Conservation (phyloP, 2,113 vertebrate genomes). For the Odocoileus virginianus region DNA sequence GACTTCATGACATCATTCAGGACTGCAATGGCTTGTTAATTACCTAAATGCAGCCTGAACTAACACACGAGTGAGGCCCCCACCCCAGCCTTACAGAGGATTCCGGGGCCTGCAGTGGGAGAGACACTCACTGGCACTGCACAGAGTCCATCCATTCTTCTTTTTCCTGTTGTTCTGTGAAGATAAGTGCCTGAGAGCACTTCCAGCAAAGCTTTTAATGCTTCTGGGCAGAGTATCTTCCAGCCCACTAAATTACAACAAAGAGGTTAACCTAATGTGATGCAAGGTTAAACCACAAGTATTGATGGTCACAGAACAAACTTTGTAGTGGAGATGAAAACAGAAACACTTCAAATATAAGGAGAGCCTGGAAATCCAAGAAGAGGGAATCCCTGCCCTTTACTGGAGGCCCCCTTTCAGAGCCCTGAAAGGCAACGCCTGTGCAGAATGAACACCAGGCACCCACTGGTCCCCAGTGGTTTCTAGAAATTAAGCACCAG, state of each 20-base stretch:
- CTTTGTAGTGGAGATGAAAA: not conserved
- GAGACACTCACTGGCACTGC: rapidly evolving
- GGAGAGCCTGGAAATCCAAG: not conserved
- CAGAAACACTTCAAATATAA: not conserved
- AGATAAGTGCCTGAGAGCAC: not conserved
- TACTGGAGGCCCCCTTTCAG: not conserved
- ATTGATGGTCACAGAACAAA: not conserved
- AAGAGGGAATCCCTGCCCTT: not conserved
- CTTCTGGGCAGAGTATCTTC: not conserved
- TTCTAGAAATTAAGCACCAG: not conserved
- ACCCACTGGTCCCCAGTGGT: not conserved
- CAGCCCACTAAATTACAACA: not conserved
- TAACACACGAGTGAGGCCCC: not conserved
- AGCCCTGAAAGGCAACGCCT: not conserved
- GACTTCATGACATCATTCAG: not conserved
- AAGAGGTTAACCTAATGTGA: not conserved
- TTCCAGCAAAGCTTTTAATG: not conserved
- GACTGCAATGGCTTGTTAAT: not conserved
- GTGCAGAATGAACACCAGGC: not conserved
- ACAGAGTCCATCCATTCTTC: not conserved
- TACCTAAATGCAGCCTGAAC: not conserved
- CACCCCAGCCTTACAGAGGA: not conserved
- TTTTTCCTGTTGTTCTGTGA: not conserved
- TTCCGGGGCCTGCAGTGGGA: not conserved
- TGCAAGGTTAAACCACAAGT: not conserved